Base-by-base conservation (phyloP, 2,888 invertebrate species). In the Tanytarsus gracilentus region DNA sequence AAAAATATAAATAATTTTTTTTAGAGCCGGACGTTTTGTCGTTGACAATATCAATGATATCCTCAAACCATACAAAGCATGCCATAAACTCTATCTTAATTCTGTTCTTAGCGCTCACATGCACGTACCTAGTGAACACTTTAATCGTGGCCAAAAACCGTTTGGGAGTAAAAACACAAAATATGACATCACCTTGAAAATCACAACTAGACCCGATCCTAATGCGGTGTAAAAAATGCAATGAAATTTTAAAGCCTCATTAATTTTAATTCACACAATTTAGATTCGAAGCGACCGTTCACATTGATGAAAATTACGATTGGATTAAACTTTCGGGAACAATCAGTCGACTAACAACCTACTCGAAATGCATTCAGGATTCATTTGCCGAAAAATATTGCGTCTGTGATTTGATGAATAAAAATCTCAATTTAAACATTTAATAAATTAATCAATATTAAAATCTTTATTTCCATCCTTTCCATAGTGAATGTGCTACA, bases 21-120 rank as follows among this genome's bases (percentile, higher is more conserved):
- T 1, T 18, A 49, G 79, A 39, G 83, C 82, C 0, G 83, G 84
- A 0, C 68, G 74, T 1, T 79, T 79, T 64, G 72, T 88, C 25
- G 78, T 91, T 1, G 69, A 73, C 5, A 75, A 81, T 63, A 76
- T 93, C 36, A 92, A 91, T 68, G 64, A 69, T 1, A 74, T 83
- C 66, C 68, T 91, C 3, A 70, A 69, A 23, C 74, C 76, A 1
- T 80, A 83, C 69, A 74, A 76, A 1, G 80, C 83, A 64, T 92
- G 91, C 69, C 81, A 83, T 1, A 72, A 70, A 6, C 76, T 93
- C 25, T 74, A 70, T 40, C 70, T 92, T 40, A 76, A 77, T 7
- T 76, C 77, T 27, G 77, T 92, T 11, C 23, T 60, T 26, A 36
- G 36, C 16, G 60, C 60, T 11, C 30, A 50, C 16, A 50, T 60